Conservation (phyloP, 2,797 vertebrate species). For the Coracias cyanogaster region DNA sequence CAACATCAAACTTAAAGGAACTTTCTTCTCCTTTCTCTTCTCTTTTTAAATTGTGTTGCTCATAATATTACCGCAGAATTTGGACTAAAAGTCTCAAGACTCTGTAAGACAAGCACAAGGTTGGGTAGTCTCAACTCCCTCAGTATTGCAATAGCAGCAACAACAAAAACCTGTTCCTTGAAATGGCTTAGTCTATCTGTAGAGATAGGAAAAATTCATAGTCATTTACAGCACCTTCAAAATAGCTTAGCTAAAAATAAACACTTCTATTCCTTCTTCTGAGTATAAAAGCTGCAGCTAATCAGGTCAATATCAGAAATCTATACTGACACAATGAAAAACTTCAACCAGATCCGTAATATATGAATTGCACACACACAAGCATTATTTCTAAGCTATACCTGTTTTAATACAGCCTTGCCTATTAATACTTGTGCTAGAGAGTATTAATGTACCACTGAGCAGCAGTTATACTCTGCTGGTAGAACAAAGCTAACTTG, state of each 20-base stretch:
- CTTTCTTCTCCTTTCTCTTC: not conserved
- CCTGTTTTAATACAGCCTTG: not conserved
- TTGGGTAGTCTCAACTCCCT: not conserved
- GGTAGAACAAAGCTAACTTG: not conserved
- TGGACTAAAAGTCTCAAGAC: not conserved
- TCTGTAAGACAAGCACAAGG: not conserved
- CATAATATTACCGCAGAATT: not conserved
- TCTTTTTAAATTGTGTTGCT: not conserved
- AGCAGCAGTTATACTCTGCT: not conserved
- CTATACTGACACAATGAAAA: not conserved
- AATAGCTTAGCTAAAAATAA: not conserved
- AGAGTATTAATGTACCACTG: not conserved
- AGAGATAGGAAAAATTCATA: not conserved
- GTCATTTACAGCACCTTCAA: not conserved
- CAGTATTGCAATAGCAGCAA: not conserved
- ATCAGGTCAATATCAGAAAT: not conserved
- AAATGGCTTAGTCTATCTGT: not conserved
- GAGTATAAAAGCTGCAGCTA: not conserved
- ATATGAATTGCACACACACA: fast-evolving
- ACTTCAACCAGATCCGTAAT: not conserved
- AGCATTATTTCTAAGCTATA: not conserved
- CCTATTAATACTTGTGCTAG: not conserved
- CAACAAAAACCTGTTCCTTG: not conserved
- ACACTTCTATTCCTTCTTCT: not conserved
- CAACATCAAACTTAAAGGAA: constrained; percentile 7